phyloP scores from a whole-genome alignment of 1,140 invertebrate genomes.

The Drosophila tropicalis region DNA sequence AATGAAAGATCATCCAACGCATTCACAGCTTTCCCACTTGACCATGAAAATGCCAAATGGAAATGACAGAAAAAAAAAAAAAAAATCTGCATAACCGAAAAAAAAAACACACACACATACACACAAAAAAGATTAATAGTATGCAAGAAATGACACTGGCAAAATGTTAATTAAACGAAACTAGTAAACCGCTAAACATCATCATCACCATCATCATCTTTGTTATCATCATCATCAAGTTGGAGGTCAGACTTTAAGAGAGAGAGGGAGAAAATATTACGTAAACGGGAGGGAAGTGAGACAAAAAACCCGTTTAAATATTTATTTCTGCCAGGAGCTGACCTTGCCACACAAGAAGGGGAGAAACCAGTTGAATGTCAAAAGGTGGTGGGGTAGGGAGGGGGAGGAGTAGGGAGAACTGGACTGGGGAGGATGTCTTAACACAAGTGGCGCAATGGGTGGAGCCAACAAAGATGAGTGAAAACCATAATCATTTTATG shows the following conservation, averaged over 20 bases:
- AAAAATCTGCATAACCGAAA: conserved; percentile 27
- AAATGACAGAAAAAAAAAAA: background rate
- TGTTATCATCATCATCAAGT: conserved; percentile 53
- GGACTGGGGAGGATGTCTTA: background rate
- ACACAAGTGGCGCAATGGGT: background rate
- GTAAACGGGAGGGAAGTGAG: conserved; percentile 30
- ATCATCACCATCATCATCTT: background rate
- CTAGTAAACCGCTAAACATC: background rate
- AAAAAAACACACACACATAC: no score
- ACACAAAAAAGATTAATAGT: conserved; percentile 14
- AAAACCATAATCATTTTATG: background rate
- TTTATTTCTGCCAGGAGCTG: conserved; percentile 6
- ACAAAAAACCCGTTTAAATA: conserved; percentile 7
- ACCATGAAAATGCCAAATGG: conserved; percentile 58
- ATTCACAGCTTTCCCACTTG: background rate
- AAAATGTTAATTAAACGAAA: conserved; percentile 30
- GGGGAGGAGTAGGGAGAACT: background rate
- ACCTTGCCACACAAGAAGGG: conserved; percentile 11
- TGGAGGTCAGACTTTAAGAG: conserved; percentile 58
- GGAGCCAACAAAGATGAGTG: background rate
- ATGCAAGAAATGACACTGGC: conserved; percentile 37
- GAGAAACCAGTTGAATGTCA: conserved; percentile 25
- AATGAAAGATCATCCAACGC: conserved; percentile 15
- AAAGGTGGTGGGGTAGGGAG: conserved; percentile 24
- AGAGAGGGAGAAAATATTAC: conserved; percentile 36